These are phyloP conservation scores for Calidris pugnax DNA, from an alignment of 2,113 vertebrate genomes.

Conservation along the genomic window DNA sequence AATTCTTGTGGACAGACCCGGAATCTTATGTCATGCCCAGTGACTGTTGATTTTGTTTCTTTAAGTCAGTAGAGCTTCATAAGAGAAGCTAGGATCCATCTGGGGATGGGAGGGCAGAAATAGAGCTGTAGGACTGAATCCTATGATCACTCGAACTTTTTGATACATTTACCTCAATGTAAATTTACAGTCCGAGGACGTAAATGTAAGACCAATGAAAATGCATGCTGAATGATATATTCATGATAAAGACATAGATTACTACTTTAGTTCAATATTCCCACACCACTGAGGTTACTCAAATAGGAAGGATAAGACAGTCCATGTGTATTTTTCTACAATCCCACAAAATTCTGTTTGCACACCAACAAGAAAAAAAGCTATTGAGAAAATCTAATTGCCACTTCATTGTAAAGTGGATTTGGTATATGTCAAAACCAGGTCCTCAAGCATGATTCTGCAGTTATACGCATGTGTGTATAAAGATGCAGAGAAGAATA, in stretches of 20 bases:
- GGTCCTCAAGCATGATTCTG: not conserved
- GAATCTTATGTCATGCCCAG: not conserved
- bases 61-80: not conserved
- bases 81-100: not conserved
- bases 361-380: not conserved
- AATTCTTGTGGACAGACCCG: not conserved
- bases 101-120: not conserved
- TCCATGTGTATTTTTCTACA: not conserved
- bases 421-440: not conserved
- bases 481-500: not conserved
- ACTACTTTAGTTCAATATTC: not conserved
- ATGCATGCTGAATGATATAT: not conserved
- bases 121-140: not conserved
- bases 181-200: not conserved
- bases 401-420: not conserved
- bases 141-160: not conserved
- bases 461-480: not conserved
- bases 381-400: not conserved
- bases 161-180: not conserved
- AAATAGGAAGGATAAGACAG: not conserved
- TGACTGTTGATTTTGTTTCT: not conserved
- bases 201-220: not conserved
- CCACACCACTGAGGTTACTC: not conserved
- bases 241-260: not conserved
- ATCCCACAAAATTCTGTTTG: not conserved